Base-by-base conservation (phyloP, 1,140 invertebrate genomes). In the Monochamus saltuarius region DNA sequence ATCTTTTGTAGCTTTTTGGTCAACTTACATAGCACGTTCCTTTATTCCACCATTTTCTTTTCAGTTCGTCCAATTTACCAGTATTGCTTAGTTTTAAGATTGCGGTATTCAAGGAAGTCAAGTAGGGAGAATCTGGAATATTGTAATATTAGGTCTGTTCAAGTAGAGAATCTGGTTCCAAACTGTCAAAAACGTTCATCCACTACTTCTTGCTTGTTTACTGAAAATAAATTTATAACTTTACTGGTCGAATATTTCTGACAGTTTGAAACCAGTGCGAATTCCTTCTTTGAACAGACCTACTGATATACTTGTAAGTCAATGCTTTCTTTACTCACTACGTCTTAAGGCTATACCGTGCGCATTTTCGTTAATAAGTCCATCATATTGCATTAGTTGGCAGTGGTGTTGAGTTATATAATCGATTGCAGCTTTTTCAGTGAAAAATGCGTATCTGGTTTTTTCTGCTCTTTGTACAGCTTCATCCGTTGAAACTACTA, bases 361-460 rank as follows among this genome's bases (percentile, higher is more conserved):
- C 47, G 89, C 88, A 73, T 94, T 94, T 2, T 85, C 83, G 73
- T 94, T 91, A n/a, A 66, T 29, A 8, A 45, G 51, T 38, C 85
- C 86, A 1, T 92, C 92, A 37, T 95, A 83, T 78, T 88, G 87
- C 0, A 85, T 85, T 0, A 96, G 78, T 67, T 90, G 83, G 69
- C 94, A 96, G 61, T 92, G 82, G 29, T 91, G 83, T 72, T 93
- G 87, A 0, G 84, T 83, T 38, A 87, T 84, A 72, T 93, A 96
- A 71, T 95, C 89, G 64, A 95, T 91, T 2, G 88, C 85, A 0
- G 90, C 87, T 0, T 90, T 92, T 77, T 95, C 92, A 90, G 94
- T 95, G 0, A 95, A 80, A 74, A 89, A 95, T 4, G 60, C 60
- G 51, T 62, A 68, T 66, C 92, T 92, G 16, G 80, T 81, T 1